Percentiles rank a stretch among this genome's conserved stretches.
phyloP scores from a whole-genome alignment of 2,113 vertebrate genomes.

The Alouatta palliata region DNA sequence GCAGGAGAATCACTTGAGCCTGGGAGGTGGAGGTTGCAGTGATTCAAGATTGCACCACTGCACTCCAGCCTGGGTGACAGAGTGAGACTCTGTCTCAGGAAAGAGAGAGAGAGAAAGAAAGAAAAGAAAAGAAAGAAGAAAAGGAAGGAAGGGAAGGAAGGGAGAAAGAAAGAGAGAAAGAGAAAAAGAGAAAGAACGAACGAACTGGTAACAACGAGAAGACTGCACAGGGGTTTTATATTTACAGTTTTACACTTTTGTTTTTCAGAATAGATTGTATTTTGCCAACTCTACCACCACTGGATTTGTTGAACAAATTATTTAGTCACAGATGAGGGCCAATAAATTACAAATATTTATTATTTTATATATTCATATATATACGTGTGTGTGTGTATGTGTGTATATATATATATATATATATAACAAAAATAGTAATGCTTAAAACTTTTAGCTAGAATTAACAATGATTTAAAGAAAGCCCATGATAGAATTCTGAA shows the following conservation, averaged over 20 bases:
- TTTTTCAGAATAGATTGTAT: background rate
- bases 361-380: background rate
- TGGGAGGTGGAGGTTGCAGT: too few relatives aligned
- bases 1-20: too few relatives aligned
- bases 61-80: too few relatives aligned
- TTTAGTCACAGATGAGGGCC: background rate
- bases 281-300: background rate
- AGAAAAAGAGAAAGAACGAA: too few relatives aligned
- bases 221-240: background rate
- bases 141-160: too few relatives aligned
- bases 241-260: background rate
- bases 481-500: conserved; percentile 1
- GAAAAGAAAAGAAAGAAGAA: too few relatives aligned
- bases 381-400: background rate
- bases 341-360: conserved; percentile 11
- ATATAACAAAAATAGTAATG: conserved; percentile 7
- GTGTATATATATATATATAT: too few relatives aligned
- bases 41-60: too few relatives aligned
- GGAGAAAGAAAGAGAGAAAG: too few relatives aligned
- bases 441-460: background rate
- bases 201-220: background rate
- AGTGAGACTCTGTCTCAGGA: too few relatives aligned
- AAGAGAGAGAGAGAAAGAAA: too few relatives aligned
- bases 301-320: background rate
- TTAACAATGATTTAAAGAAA: background rate